These are phyloP conservation scores for Siniperca scherzeri DNA, from an alignment of 2,797 vertebrate species.

Conservation along the genomic window DNA sequence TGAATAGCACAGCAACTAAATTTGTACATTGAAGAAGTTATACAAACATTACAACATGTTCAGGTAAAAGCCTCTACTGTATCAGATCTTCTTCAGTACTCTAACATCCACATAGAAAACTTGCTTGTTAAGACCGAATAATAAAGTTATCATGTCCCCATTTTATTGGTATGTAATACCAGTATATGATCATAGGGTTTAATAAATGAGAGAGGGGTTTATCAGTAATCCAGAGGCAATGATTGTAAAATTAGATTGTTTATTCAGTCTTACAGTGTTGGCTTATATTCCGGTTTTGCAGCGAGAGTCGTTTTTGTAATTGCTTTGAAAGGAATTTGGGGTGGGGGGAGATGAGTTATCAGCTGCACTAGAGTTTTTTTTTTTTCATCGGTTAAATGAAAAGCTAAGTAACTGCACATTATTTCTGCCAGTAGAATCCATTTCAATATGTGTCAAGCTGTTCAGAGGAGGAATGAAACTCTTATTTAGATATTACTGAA, in stretches of 20 bases:
- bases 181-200: slow-evolving; percentile 34
- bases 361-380: slow-evolving; percentile 3
- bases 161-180: slow-evolving; percentile 39
- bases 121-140: slow-evolving; percentile 17
- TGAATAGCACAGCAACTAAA: background rate
- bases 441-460: slow-evolving; percentile 20
- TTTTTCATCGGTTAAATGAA: slow-evolving; percentile 31
- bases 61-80: background rate
- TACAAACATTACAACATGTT: background rate
- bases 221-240: slow-evolving; percentile 71
- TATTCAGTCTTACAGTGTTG: slow-evolving; percentile 51
- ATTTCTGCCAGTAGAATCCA: slow-evolving; percentile 13
- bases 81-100: background rate
- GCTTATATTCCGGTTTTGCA: slow-evolving; percentile 48
- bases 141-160: slow-evolving; percentile 26
- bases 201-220: slow-evolving; percentile 57
- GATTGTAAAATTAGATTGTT: slow-evolving; percentile 72
- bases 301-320: slow-evolving; percentile 56
- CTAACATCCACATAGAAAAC: slow-evolving; percentile 14
- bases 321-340: slow-evolving; percentile 49
- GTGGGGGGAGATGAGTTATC: slow-evolving; percentile 33
- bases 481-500: slow-evolving; percentile 17
- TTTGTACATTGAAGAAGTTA: slow-evolving; percentile 3
- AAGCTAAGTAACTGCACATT: background rate
- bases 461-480: slow-evolving; percentile 31